These are phyloP conservation scores for Oxystoma pomonae DNA, from an alignment of 2,888 invertebrate species.

Conservation along the genomic window DNA sequence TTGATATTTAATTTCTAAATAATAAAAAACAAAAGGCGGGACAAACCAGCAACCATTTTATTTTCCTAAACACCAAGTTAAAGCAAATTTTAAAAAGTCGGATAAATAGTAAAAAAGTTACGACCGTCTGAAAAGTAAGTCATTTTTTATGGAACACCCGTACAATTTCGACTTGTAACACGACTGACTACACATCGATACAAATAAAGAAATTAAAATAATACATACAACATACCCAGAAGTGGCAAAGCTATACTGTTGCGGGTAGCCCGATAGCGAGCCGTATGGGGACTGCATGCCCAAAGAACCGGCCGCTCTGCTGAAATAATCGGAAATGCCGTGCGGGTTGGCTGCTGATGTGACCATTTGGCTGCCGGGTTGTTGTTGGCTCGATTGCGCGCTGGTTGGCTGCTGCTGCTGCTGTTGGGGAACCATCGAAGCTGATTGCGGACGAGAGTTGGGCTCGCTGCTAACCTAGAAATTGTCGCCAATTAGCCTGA, in stretches of 20 bases:
- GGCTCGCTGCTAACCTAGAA: slow-evolving; percentile 26
- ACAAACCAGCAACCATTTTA: too few relatives aligned
- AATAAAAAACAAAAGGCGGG: too few relatives aligned
- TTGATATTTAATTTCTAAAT: too few relatives aligned
- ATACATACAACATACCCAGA: slow-evolving; percentile 36
- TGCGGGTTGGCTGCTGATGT: slow-evolving; percentile 36
- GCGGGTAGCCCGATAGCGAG: slow-evolving; percentile 38
- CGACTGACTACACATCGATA: too few relatives aligned
- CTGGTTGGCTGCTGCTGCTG: slow-evolving; percentile 33
- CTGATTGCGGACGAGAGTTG: slow-evolving; percentile 36
- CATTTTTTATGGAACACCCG: too few relatives aligned
- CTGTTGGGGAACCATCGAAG: slow-evolving; percentile 35
- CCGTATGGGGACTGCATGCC: slow-evolving; percentile 35
- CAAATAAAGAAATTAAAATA: too few relatives aligned
- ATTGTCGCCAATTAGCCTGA: too few relatives aligned
- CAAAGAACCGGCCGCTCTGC: slow-evolving; percentile 35
- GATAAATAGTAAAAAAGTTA: too few relatives aligned
- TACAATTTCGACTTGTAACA: too few relatives aligned
- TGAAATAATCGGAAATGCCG: slow-evolving; percentile 39
- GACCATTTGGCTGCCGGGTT: slow-evolving; percentile 25
- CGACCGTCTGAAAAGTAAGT: too few relatives aligned
- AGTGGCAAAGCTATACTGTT: slow-evolving; percentile 39
- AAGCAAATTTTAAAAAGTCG: too few relatives aligned
- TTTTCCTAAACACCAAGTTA: too few relatives aligned
- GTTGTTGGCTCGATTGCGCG: slow-evolving; percentile 29